These are phyloP conservation scores for Nycteola revayana DNA, from an alignment of 2,888 invertebrate genomes.

Conservation along the genomic window DNA sequence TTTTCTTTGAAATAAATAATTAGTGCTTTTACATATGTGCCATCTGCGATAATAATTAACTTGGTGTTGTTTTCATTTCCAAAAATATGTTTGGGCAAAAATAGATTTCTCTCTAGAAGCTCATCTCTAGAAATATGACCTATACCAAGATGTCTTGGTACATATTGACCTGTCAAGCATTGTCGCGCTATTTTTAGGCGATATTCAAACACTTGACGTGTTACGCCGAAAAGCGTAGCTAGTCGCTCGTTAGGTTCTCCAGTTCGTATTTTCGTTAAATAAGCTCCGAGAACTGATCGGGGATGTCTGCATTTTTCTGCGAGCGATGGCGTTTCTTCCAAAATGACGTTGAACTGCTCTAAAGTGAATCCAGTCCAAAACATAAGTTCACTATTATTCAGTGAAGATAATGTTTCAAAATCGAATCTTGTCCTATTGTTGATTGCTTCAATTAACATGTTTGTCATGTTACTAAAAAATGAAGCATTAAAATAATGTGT, in stretches of 20 bases:
- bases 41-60: conserved; percentile 1
- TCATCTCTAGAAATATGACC: conserved; percentile 14
- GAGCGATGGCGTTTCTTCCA: conserved; percentile 1
- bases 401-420: conserved; percentile 7
- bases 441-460: conserved; percentile 5
- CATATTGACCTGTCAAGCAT: conserved; percentile 10
- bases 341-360: conserved; percentile 2
- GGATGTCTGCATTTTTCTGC: conserved; percentile 2
- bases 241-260: conserved; percentile 19
- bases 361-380: conserved; percentile 2
- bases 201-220: conserved; percentile 13
- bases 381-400: neutral
- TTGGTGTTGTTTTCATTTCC: conserved; percentile 9
- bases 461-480: conserved; percentile 10
- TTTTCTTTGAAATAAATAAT: no score
- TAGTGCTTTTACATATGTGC: neutral
- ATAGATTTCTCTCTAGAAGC: conserved; percentile 9
- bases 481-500: conserved; percentile 12
- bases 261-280: conserved; percentile 13
- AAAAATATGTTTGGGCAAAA: conserved; percentile 12
- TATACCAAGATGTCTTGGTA: conserved; percentile 13
- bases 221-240: conserved; percentile 15
- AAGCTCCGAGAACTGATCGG: conserved; percentile 1
- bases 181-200: conserved; percentile 10
- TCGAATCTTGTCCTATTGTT: conserved; percentile 3